These are phyloP conservation scores for Donacobius atricapilla DNA, from an alignment of 2,113 vertebrate genomes.

Conservation along the genomic window DNA sequence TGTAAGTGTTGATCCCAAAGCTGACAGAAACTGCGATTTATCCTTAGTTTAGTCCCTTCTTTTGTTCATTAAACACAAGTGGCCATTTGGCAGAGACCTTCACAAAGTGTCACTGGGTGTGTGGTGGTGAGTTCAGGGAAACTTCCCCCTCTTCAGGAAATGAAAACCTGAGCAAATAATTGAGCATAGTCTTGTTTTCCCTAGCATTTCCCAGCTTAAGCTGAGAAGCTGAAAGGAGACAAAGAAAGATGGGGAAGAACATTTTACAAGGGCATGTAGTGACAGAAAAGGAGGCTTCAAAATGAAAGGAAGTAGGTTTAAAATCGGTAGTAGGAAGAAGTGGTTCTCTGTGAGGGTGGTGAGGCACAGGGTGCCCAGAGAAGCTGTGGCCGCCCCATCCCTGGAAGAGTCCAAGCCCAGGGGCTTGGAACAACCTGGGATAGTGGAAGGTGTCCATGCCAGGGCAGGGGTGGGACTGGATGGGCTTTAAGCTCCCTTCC, in stretches of 20 bases:
- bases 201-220: background rate
- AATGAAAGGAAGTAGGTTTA: background rate
- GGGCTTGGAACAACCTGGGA: background rate
- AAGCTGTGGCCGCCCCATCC: background rate
- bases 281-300: background rate
- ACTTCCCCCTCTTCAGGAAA: background rate
- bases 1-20: background rate
- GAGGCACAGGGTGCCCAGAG: background rate
- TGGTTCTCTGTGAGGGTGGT: fast-evolving
- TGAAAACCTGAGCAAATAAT: background rate
- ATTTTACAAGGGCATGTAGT: background rate
- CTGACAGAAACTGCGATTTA: background rate
- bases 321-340: background rate
- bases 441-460: background rate
- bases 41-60: background rate
- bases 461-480: background rate
- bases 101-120: background rate
- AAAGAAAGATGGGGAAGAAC: background rate
- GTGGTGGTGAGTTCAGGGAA: background rate
- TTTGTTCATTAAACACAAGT: background rate
- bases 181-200: background rate
- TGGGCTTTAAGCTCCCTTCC: background rate
- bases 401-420: background rate
- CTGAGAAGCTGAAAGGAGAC: background rate
- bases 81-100: background rate